Evolutionary conservation across 37 sponge, comb jelly and placozoan species (phyloP), one percentile per base, ranked within the genome.

Genomic region (Diacarnus erythraeanus): DNA sequence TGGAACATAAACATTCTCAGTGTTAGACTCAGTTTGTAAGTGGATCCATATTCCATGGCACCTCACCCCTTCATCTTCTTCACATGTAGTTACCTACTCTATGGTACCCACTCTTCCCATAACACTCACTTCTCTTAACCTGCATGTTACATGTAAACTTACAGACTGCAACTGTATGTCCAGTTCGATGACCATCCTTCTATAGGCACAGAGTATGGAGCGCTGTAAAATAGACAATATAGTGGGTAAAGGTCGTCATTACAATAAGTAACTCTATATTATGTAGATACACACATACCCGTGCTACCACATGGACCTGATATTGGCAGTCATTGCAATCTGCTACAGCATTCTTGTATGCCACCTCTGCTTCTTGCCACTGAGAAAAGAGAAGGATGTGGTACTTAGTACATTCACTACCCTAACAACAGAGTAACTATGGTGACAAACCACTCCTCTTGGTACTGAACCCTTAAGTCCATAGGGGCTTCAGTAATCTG

Each of bases 131-230:
- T n/a, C n/a, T n/a, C n/a, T n/a, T n/a, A n/a, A n/a, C n/a, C n/a
- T n/a, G n/a, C n/a, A n/a, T n/a, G n/a, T n/a, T n/a, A n/a, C n/a
- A n/a, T n/a, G n/a, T n/a, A n/a, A n/a, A n/a, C n/a, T n/a, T n/a
- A n/a, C n/a, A n/a, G 74, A 36, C 54, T 43, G 71, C 27, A 89
- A 42, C 36, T 65, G 42, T 3, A 47, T 51, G 57, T 89, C 89
- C 29, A 66, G 59, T 10, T 82, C 89, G 37, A 89, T 73, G 0
- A 79, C 69, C 42, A 83, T 72, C 70, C 89, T 68, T n/a, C 89
- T 38, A 20, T 77, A 83, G 18, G 84, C 84, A 83, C 89, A 89
- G 21, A 89, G 76, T 27, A 89, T 89, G 37, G 89, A 89, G 80
- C 80, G 75, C 87, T 87, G 51, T 5, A 60, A 66, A 54, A 74